A percentile compares a stretch with the other conserved stretches of the same genome.
These are phyloP conservation scores for Triops cancriformis DNA, from an alignment of 1,140 invertebrate species.

Conservation along the genomic window DNA sequence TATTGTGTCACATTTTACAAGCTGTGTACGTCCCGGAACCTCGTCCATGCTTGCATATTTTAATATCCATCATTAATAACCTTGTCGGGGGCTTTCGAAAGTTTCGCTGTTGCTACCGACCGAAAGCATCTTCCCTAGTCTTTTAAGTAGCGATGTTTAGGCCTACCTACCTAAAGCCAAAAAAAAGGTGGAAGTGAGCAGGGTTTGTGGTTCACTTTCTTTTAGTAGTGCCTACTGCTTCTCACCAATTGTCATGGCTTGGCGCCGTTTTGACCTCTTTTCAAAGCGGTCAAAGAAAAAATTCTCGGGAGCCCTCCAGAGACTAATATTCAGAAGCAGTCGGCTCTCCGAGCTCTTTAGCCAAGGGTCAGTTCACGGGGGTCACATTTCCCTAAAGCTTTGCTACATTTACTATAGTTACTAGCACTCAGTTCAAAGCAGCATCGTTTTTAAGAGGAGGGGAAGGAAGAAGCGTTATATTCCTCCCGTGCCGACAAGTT, in stretches of 20 bases:
- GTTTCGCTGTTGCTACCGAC: not conserved
- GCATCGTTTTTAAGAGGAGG: not conserved
- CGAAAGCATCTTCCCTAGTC: not conserved
- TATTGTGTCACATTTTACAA: no score
- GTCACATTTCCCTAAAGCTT: not conserved
- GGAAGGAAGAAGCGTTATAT: not conserved
- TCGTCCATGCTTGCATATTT: not conserved
- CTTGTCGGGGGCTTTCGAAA: not conserved
- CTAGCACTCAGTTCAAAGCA: not conserved
- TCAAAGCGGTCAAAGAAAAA: not conserved
- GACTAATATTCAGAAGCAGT: not conserved
- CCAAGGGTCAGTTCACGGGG: not conserved
- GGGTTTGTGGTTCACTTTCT: not conserved
- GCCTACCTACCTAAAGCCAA: not conserved
- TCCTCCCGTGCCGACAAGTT: constrained; percentile 3
- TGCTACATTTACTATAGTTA: not conserved
- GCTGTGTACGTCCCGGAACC: not conserved
- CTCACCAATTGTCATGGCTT: not conserved
- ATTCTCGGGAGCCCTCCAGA: not conserved
- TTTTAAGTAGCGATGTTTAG: not conserved
- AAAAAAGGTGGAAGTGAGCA: not conserved
- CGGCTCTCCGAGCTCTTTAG: not conserved
- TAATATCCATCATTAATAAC: not conserved
- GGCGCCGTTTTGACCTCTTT: not conserved
- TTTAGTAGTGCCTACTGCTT: not conserved